Evolutionary conservation across 2,888 invertebrate species (phyloP), one percentile per base, ranked within the genome.

Genomic region (Dermolepida albohirtum): DNA sequence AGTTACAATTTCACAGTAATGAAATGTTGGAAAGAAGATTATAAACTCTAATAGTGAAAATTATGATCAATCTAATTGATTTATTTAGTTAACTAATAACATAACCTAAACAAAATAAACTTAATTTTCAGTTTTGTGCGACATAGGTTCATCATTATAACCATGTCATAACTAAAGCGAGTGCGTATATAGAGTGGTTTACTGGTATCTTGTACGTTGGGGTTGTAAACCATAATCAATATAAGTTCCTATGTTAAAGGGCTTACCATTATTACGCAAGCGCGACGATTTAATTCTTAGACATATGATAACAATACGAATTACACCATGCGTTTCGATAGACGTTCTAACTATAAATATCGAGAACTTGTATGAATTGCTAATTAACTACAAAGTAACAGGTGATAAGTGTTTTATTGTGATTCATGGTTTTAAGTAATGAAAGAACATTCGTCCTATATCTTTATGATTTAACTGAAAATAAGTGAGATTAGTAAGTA

Each of bases 201-300:
- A 34, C 34, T 64, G 43, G 69, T 66, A 66, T 69, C 17, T 51
- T 62, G 66, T 51, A 43, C 50, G 57, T 59, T 40, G 57, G 70
- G 70, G 67, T 64, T 64, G 59, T 59, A 62, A 64, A 67, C 59
- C 67, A 47, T 54, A 67, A 70, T 70, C 70, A 67, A 70, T 70
- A 70, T 49, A 64, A 64, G 52, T 65, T 51, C 50, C 34, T 57
- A 49, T 17, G 40, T 47, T 44, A 17, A 52, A 43, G 57, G 43
- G 43, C 50, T 54, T 34, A 52, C 27, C 17, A 43, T 10, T 10
- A 47, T 49, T 39, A 64, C 64, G 67, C 67, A 67, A 43, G 67
- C 59, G 67, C 47, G 52, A 51, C 57, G 40, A 47, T 68, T 68
- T 54, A 64, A 63, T 55, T 63, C 57, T 55, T 47, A 40, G 49